These are phyloP conservation scores for Arctopsyche grandis DNA, from an alignment of 1,140 invertebrate genomes.

Conservation along the genomic window DNA sequence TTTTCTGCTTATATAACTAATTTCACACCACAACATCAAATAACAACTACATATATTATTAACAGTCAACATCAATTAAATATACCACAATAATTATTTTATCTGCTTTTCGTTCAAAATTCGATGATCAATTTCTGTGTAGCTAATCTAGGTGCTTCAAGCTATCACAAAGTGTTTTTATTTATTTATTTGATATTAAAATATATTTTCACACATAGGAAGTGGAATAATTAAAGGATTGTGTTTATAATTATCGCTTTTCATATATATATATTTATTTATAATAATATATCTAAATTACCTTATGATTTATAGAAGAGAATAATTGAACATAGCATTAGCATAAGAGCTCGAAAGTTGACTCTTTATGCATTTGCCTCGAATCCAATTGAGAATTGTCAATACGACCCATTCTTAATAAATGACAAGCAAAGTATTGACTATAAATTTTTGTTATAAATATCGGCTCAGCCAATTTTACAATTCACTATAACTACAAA, in stretches of 20 bases:
- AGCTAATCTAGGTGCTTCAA: slow-evolving; percentile 54
- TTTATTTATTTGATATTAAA: slow-evolving; percentile 36
- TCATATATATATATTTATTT: not conserved
- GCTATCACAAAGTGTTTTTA: slow-evolving; percentile 52
- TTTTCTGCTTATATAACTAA: slow-evolving; percentile 61
- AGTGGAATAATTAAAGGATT: slow-evolving; percentile 22
- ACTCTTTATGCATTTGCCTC: not conserved
- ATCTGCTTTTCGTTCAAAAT: slow-evolving; percentile 61
- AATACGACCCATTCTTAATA: not conserved
- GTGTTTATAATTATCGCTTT: slow-evolving; percentile 8
- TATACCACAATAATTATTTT: slow-evolving; percentile 63
- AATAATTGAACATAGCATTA: slow-evolving; percentile 31
- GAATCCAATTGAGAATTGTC: not conserved
- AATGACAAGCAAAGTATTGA: slow-evolving; percentile 19
- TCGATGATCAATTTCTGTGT: slow-evolving; percentile 57
- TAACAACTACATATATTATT: slow-evolving; percentile 68
- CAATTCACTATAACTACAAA: not conserved
- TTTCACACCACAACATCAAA: slow-evolving; percentile 69
- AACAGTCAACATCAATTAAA: slow-evolving; percentile 69
- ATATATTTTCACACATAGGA: slow-evolving; percentile 49
- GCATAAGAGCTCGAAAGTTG: not conserved
- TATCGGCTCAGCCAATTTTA: slow-evolving; percentile 11
- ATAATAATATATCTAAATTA: not conserved
- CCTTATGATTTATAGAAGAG: not conserved
- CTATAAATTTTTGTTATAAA: slow-evolving; percentile 24